Percentiles rank a stretch among this genome's conserved stretches.
Evolutionary conservation across 2,888 invertebrate genomes (phyloP).

Genomic region (Dione vanillae): DNA sequence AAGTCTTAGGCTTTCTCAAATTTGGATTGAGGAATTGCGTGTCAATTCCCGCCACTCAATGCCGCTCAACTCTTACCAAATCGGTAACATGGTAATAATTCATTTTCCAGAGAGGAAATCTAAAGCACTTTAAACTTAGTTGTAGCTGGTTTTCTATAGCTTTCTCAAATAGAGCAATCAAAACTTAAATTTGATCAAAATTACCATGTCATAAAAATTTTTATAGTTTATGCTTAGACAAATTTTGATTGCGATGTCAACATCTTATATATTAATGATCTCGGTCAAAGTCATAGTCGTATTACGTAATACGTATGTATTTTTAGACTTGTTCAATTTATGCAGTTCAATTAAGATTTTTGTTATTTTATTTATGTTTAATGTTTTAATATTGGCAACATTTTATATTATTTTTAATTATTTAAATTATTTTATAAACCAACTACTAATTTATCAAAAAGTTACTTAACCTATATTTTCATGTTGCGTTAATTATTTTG

Average conservation of each 20-base stretch:
- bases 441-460: too few relatives aligned
- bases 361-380: background rate
- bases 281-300: slow-evolving; percentile 15
- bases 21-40: too few relatives aligned
- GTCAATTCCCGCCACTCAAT: too few relatives aligned
- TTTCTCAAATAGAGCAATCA: slow-evolving; percentile 9
- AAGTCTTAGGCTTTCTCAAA: too few relatives aligned
- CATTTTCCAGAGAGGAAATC: too few relatives aligned
- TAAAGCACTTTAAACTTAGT: background rate
- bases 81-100: too few relatives aligned
- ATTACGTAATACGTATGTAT: background rate
- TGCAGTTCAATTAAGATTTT: background rate
- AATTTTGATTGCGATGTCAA: slow-evolving; percentile 21
- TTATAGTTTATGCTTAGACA: slow-evolving; percentile 8
- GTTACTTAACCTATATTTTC: too few relatives aligned
- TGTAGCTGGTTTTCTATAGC: background rate
- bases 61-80: too few relatives aligned
- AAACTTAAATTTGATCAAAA: slow-evolving; percentile 4
- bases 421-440: too few relatives aligned
- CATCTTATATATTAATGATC: slow-evolving; percentile 8
- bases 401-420: too few relatives aligned
- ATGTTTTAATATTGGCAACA: background rate
- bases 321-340: background rate
- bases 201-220: slow-evolving; percentile 21
- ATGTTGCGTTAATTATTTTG: too few relatives aligned